phyloP scores from a whole-genome alignment of 2,113 vertebrate genomes.

The Seriola dumerili region DNA sequence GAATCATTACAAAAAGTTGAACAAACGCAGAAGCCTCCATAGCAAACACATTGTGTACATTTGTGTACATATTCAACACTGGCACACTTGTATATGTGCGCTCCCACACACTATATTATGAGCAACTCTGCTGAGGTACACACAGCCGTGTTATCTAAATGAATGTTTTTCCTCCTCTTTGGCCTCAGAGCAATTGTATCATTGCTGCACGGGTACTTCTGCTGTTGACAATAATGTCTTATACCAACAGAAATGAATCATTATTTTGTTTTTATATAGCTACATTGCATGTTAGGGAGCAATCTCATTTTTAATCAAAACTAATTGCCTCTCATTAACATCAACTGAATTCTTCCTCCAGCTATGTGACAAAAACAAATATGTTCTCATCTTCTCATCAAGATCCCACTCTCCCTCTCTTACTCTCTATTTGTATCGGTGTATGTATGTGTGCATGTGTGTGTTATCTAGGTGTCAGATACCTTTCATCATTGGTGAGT shows the following conservation, averaged over 20 bases:
- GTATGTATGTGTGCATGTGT: neutral
- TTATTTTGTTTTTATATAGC: constrained; percentile 75
- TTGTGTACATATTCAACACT: constrained; percentile 19
- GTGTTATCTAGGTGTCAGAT: neutral
- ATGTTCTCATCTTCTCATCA: constrained; percentile 71
- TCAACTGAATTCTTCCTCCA: constrained; percentile 68
- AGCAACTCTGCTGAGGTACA: constrained; percentile 32
- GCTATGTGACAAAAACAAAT: constrained; percentile 79
- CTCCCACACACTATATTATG: constrained; percentile 32
- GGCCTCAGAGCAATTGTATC: constrained; percentile 60
- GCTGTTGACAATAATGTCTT: constrained; percentile 72
- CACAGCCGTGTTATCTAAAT: constrained; percentile 34
- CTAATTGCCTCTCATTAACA: constrained; percentile 82
- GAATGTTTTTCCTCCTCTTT: constrained; percentile 50
- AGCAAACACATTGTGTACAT: constrained; percentile 21
- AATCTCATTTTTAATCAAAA: constrained; percentile 81
- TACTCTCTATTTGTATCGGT: neutral
- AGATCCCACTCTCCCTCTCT: constrained; percentile 14
- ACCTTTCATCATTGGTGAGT: neutral
- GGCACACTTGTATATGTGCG: constrained; percentile 3
- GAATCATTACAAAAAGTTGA: constrained; percentile 15
- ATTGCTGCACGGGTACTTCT: constrained; percentile 55
- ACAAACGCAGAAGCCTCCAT: constrained; percentile 31
- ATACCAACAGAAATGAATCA: constrained; percentile 75
- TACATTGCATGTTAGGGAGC: constrained; percentile 63